Evolutionary conservation across 2,113 vertebrate genomes (phyloP).

Genomic region (Craseonycteris thonglongyai): DNA sequence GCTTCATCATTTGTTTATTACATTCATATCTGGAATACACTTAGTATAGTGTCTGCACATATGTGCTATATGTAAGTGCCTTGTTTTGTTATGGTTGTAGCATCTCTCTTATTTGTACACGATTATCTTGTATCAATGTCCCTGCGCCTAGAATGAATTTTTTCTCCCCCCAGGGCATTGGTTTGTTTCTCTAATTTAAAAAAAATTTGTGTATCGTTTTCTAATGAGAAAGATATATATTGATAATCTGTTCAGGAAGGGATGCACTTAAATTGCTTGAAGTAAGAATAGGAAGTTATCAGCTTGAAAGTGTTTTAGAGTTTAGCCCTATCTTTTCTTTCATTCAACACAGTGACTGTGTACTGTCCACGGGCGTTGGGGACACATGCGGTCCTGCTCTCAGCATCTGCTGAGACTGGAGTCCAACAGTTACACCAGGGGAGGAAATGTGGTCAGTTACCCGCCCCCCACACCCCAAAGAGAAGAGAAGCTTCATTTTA

Average conservation of each 20-base stretch:
- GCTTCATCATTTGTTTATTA: background rate
- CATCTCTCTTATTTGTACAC: background rate
- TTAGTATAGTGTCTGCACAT: background rate
- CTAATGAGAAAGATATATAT: background rate
- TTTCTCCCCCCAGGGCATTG: background rate
- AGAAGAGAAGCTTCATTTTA: background rate
- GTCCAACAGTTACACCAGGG: background rate
- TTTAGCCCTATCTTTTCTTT: background rate
- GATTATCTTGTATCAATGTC: background rate
- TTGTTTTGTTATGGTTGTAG: background rate
- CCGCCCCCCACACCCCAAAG: background rate
- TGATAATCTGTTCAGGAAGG: background rate
- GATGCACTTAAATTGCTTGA: background rate
- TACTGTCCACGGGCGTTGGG: background rate
- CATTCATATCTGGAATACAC: background rate
- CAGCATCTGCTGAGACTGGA: background rate
- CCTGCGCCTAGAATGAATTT: background rate
- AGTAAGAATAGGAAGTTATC: background rate
- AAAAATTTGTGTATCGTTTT: no score
- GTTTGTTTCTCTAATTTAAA: background rate
- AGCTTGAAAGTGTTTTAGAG: background rate
- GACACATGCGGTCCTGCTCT: background rate
- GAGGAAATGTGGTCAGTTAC: background rate
- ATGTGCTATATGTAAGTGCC: background rate
- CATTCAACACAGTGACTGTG: background rate